A percentile compares a stretch with the other conserved stretches of the same genome.
Evolutionary conservation across 2,797 vertebrate genomes (phyloP).

Genomic region (Echeneis naucrates): DNA sequence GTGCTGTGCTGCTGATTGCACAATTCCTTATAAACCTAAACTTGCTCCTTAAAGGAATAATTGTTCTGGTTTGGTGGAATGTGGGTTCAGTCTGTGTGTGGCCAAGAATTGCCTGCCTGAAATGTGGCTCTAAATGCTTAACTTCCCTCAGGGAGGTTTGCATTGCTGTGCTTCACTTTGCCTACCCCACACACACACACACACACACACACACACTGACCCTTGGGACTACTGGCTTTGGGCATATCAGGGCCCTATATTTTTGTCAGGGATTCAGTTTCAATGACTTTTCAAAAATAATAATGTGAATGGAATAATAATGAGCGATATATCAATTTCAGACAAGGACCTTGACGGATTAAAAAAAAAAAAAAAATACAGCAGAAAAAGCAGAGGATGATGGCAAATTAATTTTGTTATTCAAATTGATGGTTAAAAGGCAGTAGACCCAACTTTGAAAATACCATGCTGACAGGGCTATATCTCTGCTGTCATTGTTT

Average conservation of each 20-base stretch:
- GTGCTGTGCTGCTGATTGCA: constrained; percentile 50
- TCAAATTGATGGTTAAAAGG: constrained; percentile 29
- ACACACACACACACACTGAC: constrained; percentile 26
- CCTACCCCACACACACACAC: constrained; percentile 30
- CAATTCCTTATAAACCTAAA: constrained; percentile 61
- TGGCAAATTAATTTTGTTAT: constrained; percentile 20
- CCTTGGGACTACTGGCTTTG: constrained; percentile 27
- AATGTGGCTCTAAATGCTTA: constrained; percentile 59
- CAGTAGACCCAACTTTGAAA: constrained; percentile 18
- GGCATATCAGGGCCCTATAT: not conserved
- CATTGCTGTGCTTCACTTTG: constrained; percentile 47
- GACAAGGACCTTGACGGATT: constrained; percentile 10
- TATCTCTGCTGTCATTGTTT: constrained; percentile 55
- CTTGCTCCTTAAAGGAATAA: constrained; percentile 67
- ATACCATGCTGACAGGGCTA: constrained; percentile 45
- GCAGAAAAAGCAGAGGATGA: constrained; percentile 21
- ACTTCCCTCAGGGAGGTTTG: constrained; percentile 60
- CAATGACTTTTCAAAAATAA: constrained; percentile 32
- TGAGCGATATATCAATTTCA: constrained; percentile 9
- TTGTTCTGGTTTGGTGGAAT: constrained; percentile 66
- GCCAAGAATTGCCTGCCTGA: constrained; percentile 53
- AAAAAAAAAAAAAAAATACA: not conserved
- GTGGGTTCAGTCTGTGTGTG: constrained; percentile 73
- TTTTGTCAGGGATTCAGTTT: constrained; percentile 38
- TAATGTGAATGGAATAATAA: constrained; percentile 16